Base-by-base conservation (phyloP, 2,888 invertebrate species). In the Gari tellinella region DNA sequence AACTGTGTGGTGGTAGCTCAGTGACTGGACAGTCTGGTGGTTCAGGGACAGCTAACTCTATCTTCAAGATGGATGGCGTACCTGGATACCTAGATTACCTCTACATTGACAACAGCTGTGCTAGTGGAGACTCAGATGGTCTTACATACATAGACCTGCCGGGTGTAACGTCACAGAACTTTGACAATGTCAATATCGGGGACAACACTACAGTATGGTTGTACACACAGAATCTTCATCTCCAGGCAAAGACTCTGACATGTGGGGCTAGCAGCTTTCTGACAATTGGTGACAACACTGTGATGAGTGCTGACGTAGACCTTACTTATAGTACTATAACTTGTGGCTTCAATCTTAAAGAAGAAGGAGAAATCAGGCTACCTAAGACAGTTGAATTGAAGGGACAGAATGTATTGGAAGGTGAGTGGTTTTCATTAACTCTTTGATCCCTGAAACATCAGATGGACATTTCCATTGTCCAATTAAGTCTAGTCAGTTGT, bases 311-410 rank as follows among this genome's bases (percentile, higher is more conserved):
- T 3, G 86, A 86, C 62, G 57, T 64, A 19, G 77, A 79, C 1
- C 69, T 69, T 53, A 63, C 68, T 1, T 82, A 82, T 60, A 84
- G 82, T 38, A 73, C 77, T 2, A 72, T 86, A 2, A 68, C 67
- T 10, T 88, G 87, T 60, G 86, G 86, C 45, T 78, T 88, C 49
- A 63, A 83, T 19, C 68, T 88, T 10, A 74, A 65, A n/a, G 76
- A 75, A 26, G 41, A 69, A 5, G 87, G 80, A 12, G 86, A 88
- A 70, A 67, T 85, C 0, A 65, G 86, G 2, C 67, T 88, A 37
- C 85, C 87, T 1, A 72, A 73, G 19, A 65, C 68, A 26, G 83
- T 86, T 37, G 84, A 85, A 51, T 56, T 88, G 21, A 69, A 81
- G 5, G 87, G 86, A 55, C 72, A 75, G 49, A 85, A 81, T 49